Base-by-base conservation (phyloP, 2,113 vertebrate species). In the Tetrax tetrax region DNA sequence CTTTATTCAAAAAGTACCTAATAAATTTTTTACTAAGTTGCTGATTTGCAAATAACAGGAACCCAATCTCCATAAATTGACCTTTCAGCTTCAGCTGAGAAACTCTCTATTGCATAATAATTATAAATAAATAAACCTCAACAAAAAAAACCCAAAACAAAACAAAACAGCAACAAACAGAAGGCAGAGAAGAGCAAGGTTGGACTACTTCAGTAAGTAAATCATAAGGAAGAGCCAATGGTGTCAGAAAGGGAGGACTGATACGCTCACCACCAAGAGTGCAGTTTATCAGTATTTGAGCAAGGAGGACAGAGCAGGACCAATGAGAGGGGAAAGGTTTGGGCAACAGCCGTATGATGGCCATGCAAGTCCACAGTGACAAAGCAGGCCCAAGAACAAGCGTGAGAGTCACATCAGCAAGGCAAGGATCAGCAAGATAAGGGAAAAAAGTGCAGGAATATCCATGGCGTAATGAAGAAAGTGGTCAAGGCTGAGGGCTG, bases 171-270 rank as follows among this genome's bases (percentile, higher is more conserved):
- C 56, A 63, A 47, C 11, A 82, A 64, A 20, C 21, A 48, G 54
- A 83, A 68, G 18, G 4, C 23, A n/a, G 14, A 4, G 21, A 63
- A 31, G 6, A 63, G 25, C 13, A 63, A 76, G 5, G 10, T 3
- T 47, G 29, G 21, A 21, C 2, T 53, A 35, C 29, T 76, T 20
- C 33, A 25, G n/a, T 19, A 57, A 43, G 5, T 5, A 56, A 82
- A 75, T 74, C 1, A 1, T 35, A 33, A 28, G 4, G 4, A 25
- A 38, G 59, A 82, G 14, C 4, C 28, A 54, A 7, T 3, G 14
- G 25, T 41, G 47, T 54, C 31, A 82, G 12, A 0, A 0, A 60
- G 18, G 7, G 11, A 51, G 6, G 41, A 38, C 4, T 5, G 0
- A 12, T 53, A 29, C 6, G 33, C 18, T 78, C 13, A 29, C 3